Evolutionary conservation across 2,113 vertebrate species (phyloP).

Genomic region (Bubo scandiacus): DNA sequence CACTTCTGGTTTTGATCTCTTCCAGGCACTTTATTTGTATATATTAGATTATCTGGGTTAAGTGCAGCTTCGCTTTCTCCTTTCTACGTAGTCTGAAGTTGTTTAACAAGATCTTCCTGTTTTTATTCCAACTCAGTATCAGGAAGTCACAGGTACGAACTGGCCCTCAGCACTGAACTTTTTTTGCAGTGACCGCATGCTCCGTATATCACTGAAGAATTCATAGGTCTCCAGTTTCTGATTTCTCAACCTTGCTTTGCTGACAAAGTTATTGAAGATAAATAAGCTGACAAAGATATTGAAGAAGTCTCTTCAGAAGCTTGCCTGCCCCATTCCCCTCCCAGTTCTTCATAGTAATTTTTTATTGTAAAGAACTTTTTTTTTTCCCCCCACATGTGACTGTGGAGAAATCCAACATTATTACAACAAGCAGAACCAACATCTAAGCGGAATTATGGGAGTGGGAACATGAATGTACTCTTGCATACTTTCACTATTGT

Average conservation of each 20-base stretch:
- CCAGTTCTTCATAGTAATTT: not conserved
- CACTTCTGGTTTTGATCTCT: not conserved
- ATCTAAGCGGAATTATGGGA: not conserved
- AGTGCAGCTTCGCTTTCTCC: not conserved
- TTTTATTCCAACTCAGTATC: not conserved
- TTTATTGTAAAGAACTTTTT: not conserved
- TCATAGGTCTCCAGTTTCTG: not conserved
- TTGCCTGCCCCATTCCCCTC: not conserved
- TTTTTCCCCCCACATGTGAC: not conserved
- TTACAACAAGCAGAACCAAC: not conserved
- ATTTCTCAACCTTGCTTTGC: not conserved
- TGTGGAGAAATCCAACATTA: not conserved
- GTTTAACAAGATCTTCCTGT: conserved; percentile 11
- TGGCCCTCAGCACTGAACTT: not conserved
- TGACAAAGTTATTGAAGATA: not conserved
- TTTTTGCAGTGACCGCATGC: not conserved
- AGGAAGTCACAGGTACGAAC: not conserved
- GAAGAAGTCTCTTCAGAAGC: not conserved
- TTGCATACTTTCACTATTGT: not conserved
- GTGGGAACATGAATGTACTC: not conserved
- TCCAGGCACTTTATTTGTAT: not conserved
- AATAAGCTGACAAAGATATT: not conserved
- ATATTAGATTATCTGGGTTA: not conserved
- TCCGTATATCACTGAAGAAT: not conserved
- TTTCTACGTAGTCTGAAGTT: not conserved